Base-by-base conservation (phyloP, 2,113 vertebrate genomes). In the Psilopsiagon aurifrons region DNA sequence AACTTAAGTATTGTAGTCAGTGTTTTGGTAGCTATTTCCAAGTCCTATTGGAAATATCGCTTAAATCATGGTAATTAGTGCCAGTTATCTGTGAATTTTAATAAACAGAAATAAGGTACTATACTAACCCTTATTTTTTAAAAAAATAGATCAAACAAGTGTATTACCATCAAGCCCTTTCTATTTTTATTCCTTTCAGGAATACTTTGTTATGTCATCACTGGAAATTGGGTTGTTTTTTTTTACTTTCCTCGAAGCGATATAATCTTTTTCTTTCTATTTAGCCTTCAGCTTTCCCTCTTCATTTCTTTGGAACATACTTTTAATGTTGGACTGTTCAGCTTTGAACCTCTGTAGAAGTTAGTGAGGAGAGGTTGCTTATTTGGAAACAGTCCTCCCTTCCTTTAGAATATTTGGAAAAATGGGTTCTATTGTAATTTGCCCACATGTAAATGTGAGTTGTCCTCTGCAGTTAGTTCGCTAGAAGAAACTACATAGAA, bases 1-100 rank as follows among this genome's bases (percentile, higher is more conserved):
- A 93, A 92, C 96, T 68, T 96, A 96, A 95, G 87, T 79, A 66
- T 92, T 96, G 75, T 96, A 95, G 88, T 87, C 94, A 92, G 62
- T 96, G 90, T 95, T 97, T 94, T 96, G 88, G 94, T 97, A 96
- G 87, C 76, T 90, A 94, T 96, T 94, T 95, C 88, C 94, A 96
- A 94, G 76, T 83, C 55, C 94, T 97, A 74, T 96, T 95, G 88
- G 81, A 96, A 95, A 66, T 95, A 97, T 81, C 75, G 73, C 69
- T 97, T 97, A 96, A 95, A 95, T 97, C 62, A 83, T 52, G 44
- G 52, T 88, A 94, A 94, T 97, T 97, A 94, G 39, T 96, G 74
- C 63, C 27, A 86, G 87, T 92, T 97, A 92, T 91, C 82, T 95
- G 52, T 7, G 15, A 96, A 95, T 82, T 70, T 71, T 80, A 93